Evolutionary conservation across 2,113 vertebrate species (phyloP).

Genomic region (Neodon shergylaensis): DNA sequence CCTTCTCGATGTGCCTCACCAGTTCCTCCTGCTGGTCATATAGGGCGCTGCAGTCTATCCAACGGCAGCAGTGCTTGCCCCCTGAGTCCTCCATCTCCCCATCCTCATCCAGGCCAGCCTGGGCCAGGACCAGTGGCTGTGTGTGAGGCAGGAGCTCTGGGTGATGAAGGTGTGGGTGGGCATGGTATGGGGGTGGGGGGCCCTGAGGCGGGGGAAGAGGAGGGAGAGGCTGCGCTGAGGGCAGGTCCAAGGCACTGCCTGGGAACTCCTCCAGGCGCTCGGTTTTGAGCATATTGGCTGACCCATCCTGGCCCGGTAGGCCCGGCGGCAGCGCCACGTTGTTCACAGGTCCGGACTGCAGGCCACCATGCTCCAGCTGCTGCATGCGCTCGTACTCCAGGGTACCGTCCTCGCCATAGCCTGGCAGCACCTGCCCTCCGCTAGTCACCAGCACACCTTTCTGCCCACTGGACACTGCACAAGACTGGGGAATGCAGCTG

Average conservation of each 20-base stretch:
- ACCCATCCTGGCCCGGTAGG: slow-evolving; percentile 69
- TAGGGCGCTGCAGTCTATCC: slow-evolving; percentile 91
- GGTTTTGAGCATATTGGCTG: slow-evolving; percentile 74
- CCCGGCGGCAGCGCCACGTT: slow-evolving; percentile 93
- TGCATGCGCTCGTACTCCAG: slow-evolving; percentile 87
- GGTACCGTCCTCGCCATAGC: slow-evolving; percentile 62
- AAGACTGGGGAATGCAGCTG: slow-evolving; percentile 89
- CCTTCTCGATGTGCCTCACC: slow-evolving; percentile 95
- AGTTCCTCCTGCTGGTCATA: slow-evolving; percentile 96
- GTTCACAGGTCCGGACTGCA: slow-evolving; percentile 84
- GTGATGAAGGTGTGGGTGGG: slow-evolving; percentile 86
- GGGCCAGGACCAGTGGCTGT: slow-evolving; percentile 67
- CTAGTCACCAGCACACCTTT: slow-evolving; percentile 81
- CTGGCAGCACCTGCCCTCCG: slow-evolving; percentile 73
- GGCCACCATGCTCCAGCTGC: slow-evolving; percentile 87
- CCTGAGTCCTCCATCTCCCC: slow-evolving; percentile 87
- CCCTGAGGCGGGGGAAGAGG: slow-evolving; percentile 86
- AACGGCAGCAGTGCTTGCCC: slow-evolving; percentile 90
- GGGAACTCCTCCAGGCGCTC: slow-evolving; percentile 83
- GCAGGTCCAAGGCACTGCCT: slow-evolving; percentile 63
- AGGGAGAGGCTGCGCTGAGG: slow-evolving; percentile 76
- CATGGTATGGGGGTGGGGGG: slow-evolving; percentile 92
- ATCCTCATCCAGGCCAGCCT: slow-evolving; percentile 89
- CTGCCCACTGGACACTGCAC: slow-evolving; percentile 78
- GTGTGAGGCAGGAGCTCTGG: slow-evolving; percentile 76